phyloP scores from a whole-genome alignment of 2,113 vertebrate species.

The Seriola quinqueradiata region DNA sequence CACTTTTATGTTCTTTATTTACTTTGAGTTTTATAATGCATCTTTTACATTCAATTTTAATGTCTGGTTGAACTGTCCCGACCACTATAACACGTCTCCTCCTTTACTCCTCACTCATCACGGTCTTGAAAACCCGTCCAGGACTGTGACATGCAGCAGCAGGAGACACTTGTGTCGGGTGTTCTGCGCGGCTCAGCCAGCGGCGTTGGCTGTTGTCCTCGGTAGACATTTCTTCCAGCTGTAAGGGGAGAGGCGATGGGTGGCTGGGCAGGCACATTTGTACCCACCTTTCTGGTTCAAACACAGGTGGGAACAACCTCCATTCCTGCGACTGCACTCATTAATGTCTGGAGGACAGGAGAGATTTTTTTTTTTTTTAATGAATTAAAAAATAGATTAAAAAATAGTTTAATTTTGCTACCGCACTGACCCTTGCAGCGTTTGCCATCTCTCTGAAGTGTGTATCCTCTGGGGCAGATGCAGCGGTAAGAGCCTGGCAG shows the following conservation, averaged over 20 bases:
- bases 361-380: no score
- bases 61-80: background rate
- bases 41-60: background rate
- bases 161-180: background rate
- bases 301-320: slow-evolving; percentile 80
- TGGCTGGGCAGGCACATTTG: slow-evolving; percentile 75
- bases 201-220: slow-evolving; percentile 18
- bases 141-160: background rate
- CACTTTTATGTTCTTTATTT: background rate
- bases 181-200: slow-evolving; percentile 6
- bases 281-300: slow-evolving; percentile 73
- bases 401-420: no score
- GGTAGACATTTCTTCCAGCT: slow-evolving; percentile 74
- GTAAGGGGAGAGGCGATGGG: slow-evolving; percentile 64
- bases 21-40: background rate
- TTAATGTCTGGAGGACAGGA: slow-evolving; percentile 68
- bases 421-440: slow-evolving; percentile 73
- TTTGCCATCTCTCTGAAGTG: slow-evolving; percentile 45
- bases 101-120: no score
- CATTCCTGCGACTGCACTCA: slow-evolving; percentile 75
- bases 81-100: no score
- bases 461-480: slow-evolving; percentile 76
- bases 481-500: slow-evolving; percentile 77
- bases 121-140: no score
- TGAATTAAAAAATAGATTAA: no score